Evolutionary conservation across 2,113 vertebrate species (phyloP), one percentile per base, ranked within the genome.

Genomic region (Scophthalmus maximus): DNA sequence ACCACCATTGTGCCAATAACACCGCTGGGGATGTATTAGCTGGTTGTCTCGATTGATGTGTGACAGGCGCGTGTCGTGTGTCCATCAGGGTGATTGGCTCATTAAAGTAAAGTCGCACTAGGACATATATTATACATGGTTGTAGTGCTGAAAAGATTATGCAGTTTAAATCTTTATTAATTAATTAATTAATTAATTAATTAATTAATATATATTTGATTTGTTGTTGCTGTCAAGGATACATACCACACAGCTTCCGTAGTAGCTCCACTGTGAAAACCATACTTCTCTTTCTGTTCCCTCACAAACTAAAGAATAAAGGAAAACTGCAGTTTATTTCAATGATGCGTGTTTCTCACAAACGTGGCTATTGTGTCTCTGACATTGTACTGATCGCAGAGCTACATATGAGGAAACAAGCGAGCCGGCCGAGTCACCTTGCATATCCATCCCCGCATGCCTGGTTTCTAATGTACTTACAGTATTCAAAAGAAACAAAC

Each of bases 41-140:
- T 55, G n/a, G 8, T 61, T 51, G 52, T 44, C 57, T 68, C 4
- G 66, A 68, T 64, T 55, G 38, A 68, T 77, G 57, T 62, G 52
- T 67, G 50, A 23, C 49, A 32, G 29, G 8, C 2, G 22, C 7
- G 22, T 34, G 26, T 14, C 2, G 4, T 10, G 2, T 38, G 22
- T 60, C 36, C 49, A 38, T 67, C 44, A 25, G 29, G 20, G 8
- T 53, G 6, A 73, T 23, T 63, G 40, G 10, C 1, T 32, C 10
- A 32, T 22, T 4, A 72, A 32, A 1, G 5, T 25, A 1, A 73
- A n/a, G 36, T 17, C 11, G 53, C 44, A n/a, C n/a, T 61, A 40
- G 9, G 56, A 51, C 12, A 65, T 12, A 40, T 26, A 17, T n/a
- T 11, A 22, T 15, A 12, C 6, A 42, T n/a, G n/a, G 4, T 44